Percentiles rank a stretch among this genome's conserved stretches.
Conservation (phyloP, 2,888 invertebrate species). For the Chrysotoxum bicinctum region DNA sequence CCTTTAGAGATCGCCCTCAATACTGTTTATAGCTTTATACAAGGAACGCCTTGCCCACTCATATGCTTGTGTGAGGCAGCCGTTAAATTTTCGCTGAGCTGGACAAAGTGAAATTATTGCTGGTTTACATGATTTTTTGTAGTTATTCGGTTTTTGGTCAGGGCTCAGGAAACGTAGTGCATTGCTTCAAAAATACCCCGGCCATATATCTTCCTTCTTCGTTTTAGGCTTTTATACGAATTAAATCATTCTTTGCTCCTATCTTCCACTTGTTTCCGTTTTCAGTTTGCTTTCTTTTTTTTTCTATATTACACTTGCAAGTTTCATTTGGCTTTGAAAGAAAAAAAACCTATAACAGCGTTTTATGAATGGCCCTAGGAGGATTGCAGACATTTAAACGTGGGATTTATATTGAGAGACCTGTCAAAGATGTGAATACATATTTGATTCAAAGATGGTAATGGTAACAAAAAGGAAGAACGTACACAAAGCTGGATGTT, state of each 20-base stretch:
- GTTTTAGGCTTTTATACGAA: slow-evolving; percentile 57
- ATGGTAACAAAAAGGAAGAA: not conserved
- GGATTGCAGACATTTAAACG: not conserved
- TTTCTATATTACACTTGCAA: slow-evolving; percentile 26
- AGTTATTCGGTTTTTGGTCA: slow-evolving; percentile 59
- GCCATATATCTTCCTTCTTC: slow-evolving; percentile 5
- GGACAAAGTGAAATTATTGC: slow-evolving; percentile 72
- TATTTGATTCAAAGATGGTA: not conserved
- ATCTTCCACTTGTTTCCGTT: slow-evolving; percentile 18
- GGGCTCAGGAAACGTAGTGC: slow-evolving; percentile 49
- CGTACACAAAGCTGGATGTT: not conserved
- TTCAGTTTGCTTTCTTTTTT: slow-evolving; percentile 9
- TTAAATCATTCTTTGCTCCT: slow-evolving; percentile 67
- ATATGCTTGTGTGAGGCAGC: slow-evolving; percentile 37
- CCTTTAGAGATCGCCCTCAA: slow-evolving; percentile 47
- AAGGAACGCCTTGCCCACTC: slow-evolving; percentile 48
- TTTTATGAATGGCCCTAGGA: not conserved
- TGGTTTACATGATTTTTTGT: slow-evolving; percentile 72
- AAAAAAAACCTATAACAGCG: not conserved
- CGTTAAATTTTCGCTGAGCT: slow-evolving; percentile 68
- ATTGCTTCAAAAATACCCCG: slow-evolving; percentile 57
- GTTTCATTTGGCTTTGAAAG: slow-evolving; percentile 9
- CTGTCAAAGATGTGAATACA: not conserved
- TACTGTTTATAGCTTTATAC: slow-evolving; percentile 25
- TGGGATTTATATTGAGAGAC: not conserved